phyloP scores from a whole-genome alignment of 2,113 vertebrate species.

The Equus quagga region DNA sequence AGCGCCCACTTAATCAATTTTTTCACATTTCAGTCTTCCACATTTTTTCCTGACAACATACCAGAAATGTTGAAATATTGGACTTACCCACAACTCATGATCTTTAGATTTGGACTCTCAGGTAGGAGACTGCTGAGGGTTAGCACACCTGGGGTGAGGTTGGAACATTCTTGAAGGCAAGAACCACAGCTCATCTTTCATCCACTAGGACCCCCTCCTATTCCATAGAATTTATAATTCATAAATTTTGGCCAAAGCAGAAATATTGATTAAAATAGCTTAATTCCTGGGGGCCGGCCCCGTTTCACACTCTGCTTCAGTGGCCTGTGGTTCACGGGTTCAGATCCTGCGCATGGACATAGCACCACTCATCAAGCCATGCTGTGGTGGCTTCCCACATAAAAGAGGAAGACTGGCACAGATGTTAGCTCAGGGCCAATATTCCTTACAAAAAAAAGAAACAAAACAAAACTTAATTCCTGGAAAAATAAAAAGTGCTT shows the following conservation, averaged over 20 bases:
- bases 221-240: not conserved
- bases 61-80: not conserved
- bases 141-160: not conserved
- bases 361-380: no score
- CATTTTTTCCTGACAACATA: no score
- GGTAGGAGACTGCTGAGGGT: no score
- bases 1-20: not conserved
- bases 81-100: not conserved
- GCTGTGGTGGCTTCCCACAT: no score
- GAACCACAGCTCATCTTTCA: not conserved
- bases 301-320: no score
- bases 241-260: not conserved
- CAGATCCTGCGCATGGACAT: no score
- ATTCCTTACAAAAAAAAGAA: no score
- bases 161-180: not conserved
- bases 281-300: not conserved
- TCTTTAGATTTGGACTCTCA: not conserved
- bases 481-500: not conserved
- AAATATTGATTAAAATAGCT: not conserved
- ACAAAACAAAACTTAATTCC: not conserved
- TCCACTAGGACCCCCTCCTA: not conserved
- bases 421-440: no score
- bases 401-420: no score
- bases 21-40: not conserved
- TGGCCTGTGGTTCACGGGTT: no score